Percentiles rank a stretch among this genome's conserved stretches.
Evolutionary conservation across 2,113 vertebrate genomes (phyloP).

Genomic region (Lethenteron camtschaticum): DNA sequence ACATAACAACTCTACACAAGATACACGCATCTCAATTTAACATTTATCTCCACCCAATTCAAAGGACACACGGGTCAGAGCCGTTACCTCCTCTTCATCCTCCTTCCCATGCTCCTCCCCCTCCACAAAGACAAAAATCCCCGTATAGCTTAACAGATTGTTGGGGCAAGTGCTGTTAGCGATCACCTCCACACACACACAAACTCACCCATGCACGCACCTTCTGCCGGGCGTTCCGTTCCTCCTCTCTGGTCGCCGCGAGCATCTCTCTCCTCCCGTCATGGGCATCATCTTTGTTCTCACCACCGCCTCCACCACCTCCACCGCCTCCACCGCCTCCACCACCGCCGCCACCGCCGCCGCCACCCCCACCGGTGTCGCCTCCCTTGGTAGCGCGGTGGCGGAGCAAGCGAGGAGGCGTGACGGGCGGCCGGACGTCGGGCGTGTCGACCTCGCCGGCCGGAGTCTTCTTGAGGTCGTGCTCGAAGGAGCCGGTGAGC

Average conservation of each 20-base stretch:
- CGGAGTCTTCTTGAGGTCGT: conserved; percentile 89
- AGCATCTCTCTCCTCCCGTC: not conserved
- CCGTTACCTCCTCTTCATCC: too few species aligned
- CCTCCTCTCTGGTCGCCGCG: not conserved
- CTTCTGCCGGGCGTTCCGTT: not conserved
- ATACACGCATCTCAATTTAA: too few species aligned
- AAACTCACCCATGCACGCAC: not conserved
- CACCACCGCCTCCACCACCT: not conserved
- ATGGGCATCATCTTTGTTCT: not conserved
- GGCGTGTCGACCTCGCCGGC: conserved; percentile 25
- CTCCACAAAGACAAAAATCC: too few species aligned
- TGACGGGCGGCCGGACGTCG: not conserved
- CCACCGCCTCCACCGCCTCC: not conserved
- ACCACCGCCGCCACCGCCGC: not conserved
- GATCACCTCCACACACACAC: too few species aligned
- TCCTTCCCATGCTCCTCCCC: too few species aligned
- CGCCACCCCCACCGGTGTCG: not conserved
- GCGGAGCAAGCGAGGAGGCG: not conserved
- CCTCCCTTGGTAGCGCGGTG: not conserved
- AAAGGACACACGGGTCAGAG: too few species aligned
- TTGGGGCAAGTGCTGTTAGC: too few species aligned
- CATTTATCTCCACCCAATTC: too few species aligned
- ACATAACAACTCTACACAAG: too few species aligned
- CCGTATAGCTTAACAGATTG: too few species aligned
- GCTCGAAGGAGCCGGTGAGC: conserved; percentile 86